Evolutionary conservation across 2,113 vertebrate species (phyloP), one percentile per base, ranked within the genome.

Genomic region (Strix aluco): DNA sequence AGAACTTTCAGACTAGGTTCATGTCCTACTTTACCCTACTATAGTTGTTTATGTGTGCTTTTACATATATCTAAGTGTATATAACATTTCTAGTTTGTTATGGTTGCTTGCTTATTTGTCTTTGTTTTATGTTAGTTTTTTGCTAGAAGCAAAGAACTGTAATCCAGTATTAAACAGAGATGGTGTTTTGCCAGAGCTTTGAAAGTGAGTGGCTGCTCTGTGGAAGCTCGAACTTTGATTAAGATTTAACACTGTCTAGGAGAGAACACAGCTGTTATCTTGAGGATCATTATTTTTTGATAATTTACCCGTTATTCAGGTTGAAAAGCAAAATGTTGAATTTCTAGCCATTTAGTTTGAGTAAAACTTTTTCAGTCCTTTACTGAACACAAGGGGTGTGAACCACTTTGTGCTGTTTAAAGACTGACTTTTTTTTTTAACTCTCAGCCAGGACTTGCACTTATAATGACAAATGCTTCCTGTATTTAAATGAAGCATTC

Each of bases 401-500:
- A 95, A 55, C 36, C 21, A 11, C 38, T 92, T 86, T 38, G 82
- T 44, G 22, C 79, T 92, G 66, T 82, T 78, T 62, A 59, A 91
- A 89, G 77, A 42, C 72, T 91, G 89, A 88, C 74, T 72, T 59
- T 42, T 55, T 55, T 46, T 88, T 86, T 82, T 5, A 38, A 66
- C 75, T 93, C 63, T 49, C 26, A 51, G 72, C 78, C 69, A 86
- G 72, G 86, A 88, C 83, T 92, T 88, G 80, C 44, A 86, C 85
- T 92, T 96, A 40, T 7, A 92, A 94, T 92, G 82, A 67, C 80
- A 93, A 86, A 90, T 84, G 30, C 57, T 96, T 97, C 92, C 88
- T 92, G 80, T 94, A 90, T 94, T 88, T 94, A 95, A 95, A 90
- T 93, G 61, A 93, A 88, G 72, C 29, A 91, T 96, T 96, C 86